Percentiles rank a stretch among this genome's conserved stretches.
phyloP scores from a whole-genome alignment of 2,888 invertebrate species.

The Drosophila limbata region DNA sequence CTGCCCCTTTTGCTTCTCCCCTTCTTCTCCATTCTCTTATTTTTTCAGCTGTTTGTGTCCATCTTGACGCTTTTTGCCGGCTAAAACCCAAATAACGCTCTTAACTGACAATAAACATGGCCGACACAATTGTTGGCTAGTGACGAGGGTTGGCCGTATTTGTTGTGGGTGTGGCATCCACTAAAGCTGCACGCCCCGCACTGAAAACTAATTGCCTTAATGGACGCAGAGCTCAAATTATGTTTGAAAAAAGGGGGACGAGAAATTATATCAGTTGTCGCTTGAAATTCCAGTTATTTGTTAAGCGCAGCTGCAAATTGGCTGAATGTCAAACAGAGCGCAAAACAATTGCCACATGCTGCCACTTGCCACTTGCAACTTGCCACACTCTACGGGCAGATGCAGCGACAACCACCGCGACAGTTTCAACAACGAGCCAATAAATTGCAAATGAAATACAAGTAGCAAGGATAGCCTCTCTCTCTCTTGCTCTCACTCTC shows the following conservation, averaged over 20 bases:
- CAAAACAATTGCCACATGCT: constrained; percentile 27
- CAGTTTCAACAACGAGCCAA: constrained; percentile 39
- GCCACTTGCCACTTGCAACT: constrained; percentile 19
- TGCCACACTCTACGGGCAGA: constrained; percentile 2
- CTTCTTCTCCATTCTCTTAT: background rate
- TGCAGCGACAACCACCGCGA: constrained; percentile 2
- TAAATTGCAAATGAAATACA: constrained; percentile 63
- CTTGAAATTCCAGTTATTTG: constrained; percentile 6
- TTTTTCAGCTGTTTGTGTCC: constrained; percentile 22
- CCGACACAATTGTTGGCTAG: constrained; percentile 6
- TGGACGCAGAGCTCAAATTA: constrained; percentile 1
- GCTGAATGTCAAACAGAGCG: constrained; percentile 51
- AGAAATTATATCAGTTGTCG: background rate
- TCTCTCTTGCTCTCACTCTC: background rate
- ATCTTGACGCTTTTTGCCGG: constrained; percentile 24
- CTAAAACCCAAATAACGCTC: constrained; percentile 24
- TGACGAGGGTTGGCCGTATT: constrained; percentile 9
- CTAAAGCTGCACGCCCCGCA: background rate
- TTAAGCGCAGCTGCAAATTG: constrained; percentile 47
- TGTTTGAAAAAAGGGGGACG: background rate
- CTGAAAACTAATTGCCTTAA: constrained; percentile 36
- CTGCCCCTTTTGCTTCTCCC: background rate
- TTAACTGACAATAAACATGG: constrained; percentile 18
- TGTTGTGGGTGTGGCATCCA: constrained; percentile 34
- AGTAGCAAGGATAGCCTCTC: constrained; percentile 26